Percentiles rank a stretch among this genome's conserved stretches.
Conservation (phyloP, 53 echinoderm and acorn worm species). For the Paracentrotus lividus region DNA sequence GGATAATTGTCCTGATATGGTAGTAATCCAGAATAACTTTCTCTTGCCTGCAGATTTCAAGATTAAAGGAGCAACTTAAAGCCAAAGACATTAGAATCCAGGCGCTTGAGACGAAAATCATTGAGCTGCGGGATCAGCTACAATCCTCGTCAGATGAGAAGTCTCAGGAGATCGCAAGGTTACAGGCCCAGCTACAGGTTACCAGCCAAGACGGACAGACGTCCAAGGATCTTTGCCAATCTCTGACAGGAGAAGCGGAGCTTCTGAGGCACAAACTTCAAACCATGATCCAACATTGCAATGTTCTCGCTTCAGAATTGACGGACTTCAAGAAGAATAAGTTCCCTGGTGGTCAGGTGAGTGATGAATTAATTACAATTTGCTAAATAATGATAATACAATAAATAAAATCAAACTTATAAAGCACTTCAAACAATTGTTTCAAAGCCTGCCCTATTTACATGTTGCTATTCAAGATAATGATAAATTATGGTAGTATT, state of each 20-base stretch:
- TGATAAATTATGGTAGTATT: too few species aligned
- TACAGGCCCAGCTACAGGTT: constrained; percentile 3
- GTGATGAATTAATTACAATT: neutral
- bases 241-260: constrained; percentile 52
- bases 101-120: constrained; percentile 8
- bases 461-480: too few species aligned
- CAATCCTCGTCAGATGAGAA: constrained; percentile 25
- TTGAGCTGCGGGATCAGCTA: constrained; percentile 8
- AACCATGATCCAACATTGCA: constrained; percentile 21
- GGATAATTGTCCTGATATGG: too few species aligned
- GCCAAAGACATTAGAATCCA: constrained; percentile 8
- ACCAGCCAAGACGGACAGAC: constrained; percentile 3
- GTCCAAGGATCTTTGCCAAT: constrained; percentile 38
- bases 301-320: constrained; percentile 5
- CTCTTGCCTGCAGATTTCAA: neutral
- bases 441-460: too few species aligned
- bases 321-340: constrained; percentile 37
- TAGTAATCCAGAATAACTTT: neutral
- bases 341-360: neutral
- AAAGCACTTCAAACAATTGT: too few species aligned
- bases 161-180: constrained; percentile 19
- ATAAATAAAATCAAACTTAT: too few species aligned
- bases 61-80: neutral
- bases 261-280: constrained; percentile 30
- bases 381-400: too few species aligned